Evolutionary conservation across 2,888 invertebrate genomes (phyloP), one percentile per base, ranked within the genome.

Genomic region (Volucella inanis): DNA sequence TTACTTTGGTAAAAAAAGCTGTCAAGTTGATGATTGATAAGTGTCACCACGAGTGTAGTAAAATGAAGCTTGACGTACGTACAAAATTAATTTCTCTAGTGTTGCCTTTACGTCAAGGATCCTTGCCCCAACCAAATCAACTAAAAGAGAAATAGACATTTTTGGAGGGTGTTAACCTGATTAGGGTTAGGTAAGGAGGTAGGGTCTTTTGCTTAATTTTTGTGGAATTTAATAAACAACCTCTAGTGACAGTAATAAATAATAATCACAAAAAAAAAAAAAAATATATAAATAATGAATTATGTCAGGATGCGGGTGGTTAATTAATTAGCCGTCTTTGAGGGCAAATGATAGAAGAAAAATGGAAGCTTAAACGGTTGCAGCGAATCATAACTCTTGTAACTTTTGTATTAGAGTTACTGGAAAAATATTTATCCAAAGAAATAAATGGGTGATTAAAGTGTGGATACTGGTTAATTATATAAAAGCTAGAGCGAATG

Each of bases 11-110:
- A 18, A 18, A 50, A 18, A 31, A 31, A 22, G 43, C 59, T 59
- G 59, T 59, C 59, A 59, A 12, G 11, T 59, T 10, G 59, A 22
- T 59, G 59, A 59, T 59, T 59, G 59, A 59, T 59, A 59, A 59
- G 59, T 18, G 59, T 22, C 59, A 59, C 59, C 41, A 43, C n/a
- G 43, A 12, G 39, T 57, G 39, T 15, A 39, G 14, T 15, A 39
- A 59, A 15, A 9, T 43, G 18, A 54, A 31, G 22, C 22, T 18
- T 12, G 12, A 6, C 22, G 22, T 14, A 1, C 31, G 6, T 31
- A 31, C 31, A 31, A 6, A 4, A 31, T 31, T 31, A 31, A 8
- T 59, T 39, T 8, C 59, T 11, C 8, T 12, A 59, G 43, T 15
- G 41, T 6, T 15, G 57, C 6, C 31, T 31, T 31, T 31, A 15